phyloP scores from a whole-genome alignment of 2,797 vertebrate species.

The Remorina albescens region DNA sequence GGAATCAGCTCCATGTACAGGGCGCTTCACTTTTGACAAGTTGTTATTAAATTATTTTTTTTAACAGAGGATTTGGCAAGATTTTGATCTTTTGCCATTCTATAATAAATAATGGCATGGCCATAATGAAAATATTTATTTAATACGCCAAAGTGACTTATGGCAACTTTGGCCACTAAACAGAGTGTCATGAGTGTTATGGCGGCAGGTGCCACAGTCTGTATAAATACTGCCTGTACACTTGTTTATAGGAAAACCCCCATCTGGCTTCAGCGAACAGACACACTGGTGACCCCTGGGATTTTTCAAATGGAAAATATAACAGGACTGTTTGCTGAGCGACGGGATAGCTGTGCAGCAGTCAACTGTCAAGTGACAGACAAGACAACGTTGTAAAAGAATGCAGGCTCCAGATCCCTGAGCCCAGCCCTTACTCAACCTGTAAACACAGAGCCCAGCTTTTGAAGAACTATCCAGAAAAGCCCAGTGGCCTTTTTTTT shows the following conservation, averaged over 20 bases:
- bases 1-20: conserved; percentile 88
- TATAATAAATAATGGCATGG: conserved; percentile 99
- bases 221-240: conserved; percentile 97
- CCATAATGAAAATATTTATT: conserved; percentile 99
- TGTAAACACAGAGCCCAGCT: conserved; percentile 80
- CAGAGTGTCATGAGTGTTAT: conserved; percentile 97
- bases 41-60: conserved; percentile 96
- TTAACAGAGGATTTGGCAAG: conserved; percentile 97
- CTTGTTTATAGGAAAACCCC: conserved; percentile 99
- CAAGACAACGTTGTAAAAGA: conserved; percentile 88
- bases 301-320: conserved; percentile 96
- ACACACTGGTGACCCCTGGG: conserved; percentile 91
- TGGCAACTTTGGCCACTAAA: conserved; percentile 97
- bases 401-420: conserved; percentile 78
- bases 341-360: conserved; percentile 84
- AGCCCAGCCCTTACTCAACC: conserved; percentile 73
- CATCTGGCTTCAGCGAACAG: conserved; percentile 95
- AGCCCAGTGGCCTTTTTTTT: conserved; percentile 59
- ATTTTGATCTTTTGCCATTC: conserved; percentile 96
- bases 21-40: conserved; percentile 89
- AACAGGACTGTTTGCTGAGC: conserved; percentile 96
- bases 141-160: conserved; percentile 98
- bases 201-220: conserved; percentile 98
- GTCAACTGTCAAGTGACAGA: conserved; percentile 96
- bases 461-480: conserved; percentile 81